Conservation (phyloP, 2,113 vertebrate species). For the Rousettus leschenaultii region DNA sequence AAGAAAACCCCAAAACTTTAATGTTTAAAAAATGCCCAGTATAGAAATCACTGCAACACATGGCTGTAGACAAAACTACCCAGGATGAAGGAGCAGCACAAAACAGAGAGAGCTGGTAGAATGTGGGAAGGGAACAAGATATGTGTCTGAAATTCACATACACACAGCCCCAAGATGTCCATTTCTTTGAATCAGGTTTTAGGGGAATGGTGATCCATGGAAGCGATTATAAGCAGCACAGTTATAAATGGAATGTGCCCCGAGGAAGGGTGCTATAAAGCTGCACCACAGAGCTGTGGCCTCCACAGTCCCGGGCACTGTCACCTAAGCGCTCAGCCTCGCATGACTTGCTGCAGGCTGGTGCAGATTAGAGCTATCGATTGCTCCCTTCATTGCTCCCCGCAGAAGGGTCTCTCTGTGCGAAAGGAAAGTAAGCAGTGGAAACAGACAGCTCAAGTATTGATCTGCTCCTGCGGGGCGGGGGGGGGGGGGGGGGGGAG, state of each 20-base stretch:
- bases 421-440: conserved; percentile 80
- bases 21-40: background rate
- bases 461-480: conserved; percentile 83
- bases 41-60: background rate
- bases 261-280: conserved; percentile 78
- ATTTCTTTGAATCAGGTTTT: background rate
- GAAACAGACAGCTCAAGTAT: conserved; percentile 85
- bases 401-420: conserved; percentile 88
- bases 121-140: fast-evolving
- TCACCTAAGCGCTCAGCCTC: conserved; percentile 90
- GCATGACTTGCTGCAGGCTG: conserved; percentile 93
- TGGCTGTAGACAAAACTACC: background rate
- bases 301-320: conserved; percentile 79
- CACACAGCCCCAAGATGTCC: background rate
- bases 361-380: conserved; percentile 97
- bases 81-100: background rate
- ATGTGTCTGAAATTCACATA: background rate
- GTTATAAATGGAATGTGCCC: conserved; percentile 64
- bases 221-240: background rate
- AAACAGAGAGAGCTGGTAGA: background rate
- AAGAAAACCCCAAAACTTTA: background rate
- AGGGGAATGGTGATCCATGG: background rate
- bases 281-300: conserved; percentile 73
- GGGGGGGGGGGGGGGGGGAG: conserved; percentile 59
- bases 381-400: conserved; percentile 90